Evolutionary conservation across 2,888 invertebrate genomes (phyloP), one percentile per base, ranked within the genome.

Genomic region (Acronicta aceris): DNA sequence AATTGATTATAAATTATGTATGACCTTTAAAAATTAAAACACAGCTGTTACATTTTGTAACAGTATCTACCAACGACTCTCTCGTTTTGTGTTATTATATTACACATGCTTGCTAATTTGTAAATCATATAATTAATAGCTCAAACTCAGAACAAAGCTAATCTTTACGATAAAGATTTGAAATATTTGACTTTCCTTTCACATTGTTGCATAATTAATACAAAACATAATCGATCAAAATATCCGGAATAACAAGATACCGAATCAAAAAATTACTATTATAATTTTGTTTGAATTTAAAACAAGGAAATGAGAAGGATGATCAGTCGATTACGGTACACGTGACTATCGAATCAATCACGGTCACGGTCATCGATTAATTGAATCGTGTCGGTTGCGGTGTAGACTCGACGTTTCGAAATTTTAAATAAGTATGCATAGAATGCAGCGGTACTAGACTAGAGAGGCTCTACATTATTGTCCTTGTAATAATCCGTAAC

Each of bases 331-430:
- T 75, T 75, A 76, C 76, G 70, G 69, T 66, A 59, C 71, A 78
- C 81, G 79, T 75, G 82, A 81, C 71, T 80, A 64, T 81, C 82
- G 79, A 88, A 85, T 85, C 77, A 66, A 86, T 86, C n/a, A n/a
- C n/a, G 73, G 81, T 84, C 84, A 82, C 79, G 84, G 84, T 68
- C 83, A 73, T 78, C 71, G 70, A 66, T 78, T 54, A 65, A 65
- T 64, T 65, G 56, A 79, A 71, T 76, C 77, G 74, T 72, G 66
- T 77, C 77, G 68, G 66, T 75, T 77, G 76, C 74, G 66, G 55
- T 60, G 70, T 65, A 47, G 43, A 70, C 56, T 78, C 27, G 36
- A 46, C 47, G 51, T 79, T 75, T 77, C 66, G 70, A 79, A 71
- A 75, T 74, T 62, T 62, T 30, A 63, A 57, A 58, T 74, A 27